Percentiles rank a stretch among this genome's conserved stretches.
phyloP scores from a whole-genome alignment of 2,888 invertebrate species.

The Plemyria rubiginata region DNA sequence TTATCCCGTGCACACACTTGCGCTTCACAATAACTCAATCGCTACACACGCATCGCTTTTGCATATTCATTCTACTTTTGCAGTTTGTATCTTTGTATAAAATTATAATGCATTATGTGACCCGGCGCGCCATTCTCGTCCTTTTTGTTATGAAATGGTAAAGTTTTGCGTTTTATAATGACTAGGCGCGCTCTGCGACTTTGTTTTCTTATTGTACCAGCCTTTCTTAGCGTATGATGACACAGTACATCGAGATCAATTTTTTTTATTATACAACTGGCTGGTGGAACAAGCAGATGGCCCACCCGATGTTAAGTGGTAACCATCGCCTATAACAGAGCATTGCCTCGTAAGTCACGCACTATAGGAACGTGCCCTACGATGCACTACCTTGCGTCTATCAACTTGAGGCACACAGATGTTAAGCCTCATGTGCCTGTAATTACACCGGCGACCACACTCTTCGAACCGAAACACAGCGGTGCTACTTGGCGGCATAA shows the following conservation, averaged over 20 bases:
- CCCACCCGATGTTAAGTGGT: too few species aligned
- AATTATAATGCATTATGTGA: constrained; percentile 84
- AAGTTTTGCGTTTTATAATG: constrained; percentile 24
- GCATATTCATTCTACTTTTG: constrained; percentile 81
- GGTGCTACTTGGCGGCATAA: too few species aligned
- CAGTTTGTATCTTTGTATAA: constrained; percentile 84
- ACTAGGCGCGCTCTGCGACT: constrained; percentile 13
- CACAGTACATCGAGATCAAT: background rate
- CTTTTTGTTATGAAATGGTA: constrained; percentile 43
- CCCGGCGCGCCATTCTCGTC: constrained; percentile 46
- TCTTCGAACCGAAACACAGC: too few species aligned
- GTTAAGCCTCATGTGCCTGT: too few species aligned
- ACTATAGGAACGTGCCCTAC: too few species aligned
- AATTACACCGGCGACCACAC: too few species aligned
- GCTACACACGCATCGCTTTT: constrained; percentile 71
- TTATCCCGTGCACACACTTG: constrained; percentile 57
- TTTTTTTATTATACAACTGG: too few species aligned
- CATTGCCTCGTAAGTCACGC: too few species aligned
- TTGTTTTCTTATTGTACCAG: constrained; percentile 10
- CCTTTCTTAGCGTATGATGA: constrained; percentile 4
- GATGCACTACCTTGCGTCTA: too few species aligned
- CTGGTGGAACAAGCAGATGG: too few species aligned
- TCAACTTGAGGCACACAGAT: too few species aligned
- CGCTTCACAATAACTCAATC: constrained; percentile 80
- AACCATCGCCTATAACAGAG: too few species aligned